These are phyloP conservation scores for Torymus tubicola DNA, from an alignment of 2,888 invertebrate species.

Conservation along the genomic window DNA sequence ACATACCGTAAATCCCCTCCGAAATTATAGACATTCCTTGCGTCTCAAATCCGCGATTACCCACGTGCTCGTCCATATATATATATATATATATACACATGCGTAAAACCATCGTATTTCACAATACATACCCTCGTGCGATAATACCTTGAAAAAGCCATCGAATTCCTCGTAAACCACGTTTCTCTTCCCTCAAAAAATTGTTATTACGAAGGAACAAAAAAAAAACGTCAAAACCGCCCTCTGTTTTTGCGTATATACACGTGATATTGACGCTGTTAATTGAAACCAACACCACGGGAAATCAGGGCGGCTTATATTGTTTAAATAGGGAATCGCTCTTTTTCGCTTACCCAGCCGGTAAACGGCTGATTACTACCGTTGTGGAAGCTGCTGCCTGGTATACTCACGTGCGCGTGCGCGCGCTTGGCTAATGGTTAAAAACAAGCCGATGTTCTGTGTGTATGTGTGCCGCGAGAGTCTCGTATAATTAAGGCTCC, in stretches of 20 bases:
- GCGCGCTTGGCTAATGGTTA: conserved; percentile 41
- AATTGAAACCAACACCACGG: conserved; percentile 36
- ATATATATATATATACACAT: no score
- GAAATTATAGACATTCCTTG: no score
- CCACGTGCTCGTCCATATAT: neutral
- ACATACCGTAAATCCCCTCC: no score
- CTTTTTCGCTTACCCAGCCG: conserved; percentile 27
- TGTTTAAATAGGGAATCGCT: conserved; percentile 51
- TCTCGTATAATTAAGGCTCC: conserved; percentile 55
- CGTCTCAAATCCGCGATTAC: no score
- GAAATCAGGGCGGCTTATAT: conserved; percentile 38
- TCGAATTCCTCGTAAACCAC: no score
- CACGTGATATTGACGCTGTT: conserved; percentile 7
- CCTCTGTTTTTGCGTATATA: conserved; percentile 2
- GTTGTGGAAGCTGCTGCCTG: conserved; percentile 1
- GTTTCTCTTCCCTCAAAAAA: no score
- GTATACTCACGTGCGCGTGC: neutral
- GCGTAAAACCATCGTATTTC: no score
- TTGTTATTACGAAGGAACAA: conserved; percentile 2
- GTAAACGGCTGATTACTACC: conserved; percentile 47
- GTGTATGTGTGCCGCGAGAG: neutral
- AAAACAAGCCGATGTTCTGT: conserved; percentile 15
- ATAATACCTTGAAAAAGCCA: no score
- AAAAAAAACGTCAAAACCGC: neutral
- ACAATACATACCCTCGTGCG: no score